A percentile compares a stretch with the other conserved stretches of the same genome.
These are phyloP conservation scores for Chaetorhynchus papuensis DNA, from an alignment of 2,113 vertebrate species.

Conservation along the genomic window DNA sequence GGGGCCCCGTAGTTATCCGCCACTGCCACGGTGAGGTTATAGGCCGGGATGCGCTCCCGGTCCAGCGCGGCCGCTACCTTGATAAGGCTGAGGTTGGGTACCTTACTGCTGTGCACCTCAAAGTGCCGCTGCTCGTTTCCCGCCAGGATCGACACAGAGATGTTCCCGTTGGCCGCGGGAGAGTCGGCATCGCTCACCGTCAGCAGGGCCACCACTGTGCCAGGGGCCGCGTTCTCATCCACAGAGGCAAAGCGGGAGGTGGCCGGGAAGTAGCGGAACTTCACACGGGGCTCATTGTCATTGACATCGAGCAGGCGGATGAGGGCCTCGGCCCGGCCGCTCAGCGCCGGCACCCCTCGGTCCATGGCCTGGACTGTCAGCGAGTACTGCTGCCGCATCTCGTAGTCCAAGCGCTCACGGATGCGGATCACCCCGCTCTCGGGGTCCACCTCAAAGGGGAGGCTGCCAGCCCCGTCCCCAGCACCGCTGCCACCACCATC, in stretches of 20 bases:
- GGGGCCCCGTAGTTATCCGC: conserved; percentile 79
- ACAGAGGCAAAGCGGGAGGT: conserved; percentile 93
- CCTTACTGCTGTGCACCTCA: conserved; percentile 93
- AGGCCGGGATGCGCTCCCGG: conserved; percentile 92
- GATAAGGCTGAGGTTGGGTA: conserved; percentile 94
- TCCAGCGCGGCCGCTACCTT: conserved; percentile 94
- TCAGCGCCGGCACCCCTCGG: conserved; percentile 85
- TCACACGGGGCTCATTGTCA: conserved; percentile 93
- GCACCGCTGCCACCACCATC: conserved; percentile 28
- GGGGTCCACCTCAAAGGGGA: conserved; percentile 91
- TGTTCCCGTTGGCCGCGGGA: conserved; percentile 89
- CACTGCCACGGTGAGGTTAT: conserved; percentile 95
- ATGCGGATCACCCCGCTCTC: conserved; percentile 89
- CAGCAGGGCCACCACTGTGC: conserved; percentile 92
- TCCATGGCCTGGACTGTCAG: conserved; percentile 89
- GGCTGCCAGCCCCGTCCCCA: conserved; percentile 61
- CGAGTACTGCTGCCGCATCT: conserved; percentile 85
- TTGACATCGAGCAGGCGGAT: conserved; percentile 92
- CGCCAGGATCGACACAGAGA: conserved; percentile 91
- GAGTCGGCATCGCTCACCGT: conserved; percentile 95
- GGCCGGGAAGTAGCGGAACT: conserved; percentile 91
- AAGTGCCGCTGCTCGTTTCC: conserved; percentile 97
- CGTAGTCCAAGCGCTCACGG: conserved; percentile 87
- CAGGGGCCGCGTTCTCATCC: conserved; percentile 92
- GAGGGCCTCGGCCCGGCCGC: conserved; percentile 85